Base-by-base conservation (phyloP, 1,140 invertebrate species). In the Eumeta japonica region DNA sequence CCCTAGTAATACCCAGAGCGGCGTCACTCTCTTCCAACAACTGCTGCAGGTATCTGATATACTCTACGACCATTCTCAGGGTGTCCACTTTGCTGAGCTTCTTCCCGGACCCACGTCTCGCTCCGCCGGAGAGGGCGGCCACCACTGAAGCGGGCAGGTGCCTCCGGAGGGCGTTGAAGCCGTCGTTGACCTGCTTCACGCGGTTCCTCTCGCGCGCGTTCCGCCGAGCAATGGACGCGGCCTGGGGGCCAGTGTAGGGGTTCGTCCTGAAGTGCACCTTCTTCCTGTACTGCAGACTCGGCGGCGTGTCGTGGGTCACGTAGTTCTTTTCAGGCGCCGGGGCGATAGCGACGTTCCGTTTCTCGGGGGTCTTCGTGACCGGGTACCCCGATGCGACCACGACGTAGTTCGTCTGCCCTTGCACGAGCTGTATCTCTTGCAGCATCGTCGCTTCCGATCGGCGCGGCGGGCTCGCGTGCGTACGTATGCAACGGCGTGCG, bases 61-160 rank as follows among this genome's bases (percentile, higher is more conserved):
- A 97, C 59, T 96, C 92, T 0, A 97, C 92, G 0, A 95, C 95
- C 75, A 94, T 87, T 45, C 89, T 80, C 12, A 98, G 71, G 0
- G 94, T 98, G 61, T 97, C 94, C 5, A 97, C 94, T 80, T 98
- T 98, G 57, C 89, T 92, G 2, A 97, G 79, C 62, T 97, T 94
- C 59, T 96, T 97, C 41, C 80, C 81, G 2, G 84, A 84, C 1
- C 86, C 83, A 10, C 86, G 75, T 0, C 84, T 80, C 1, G 83
- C 77, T 2, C 81, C 81, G 35, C 81, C 80, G 10, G 81, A 81
- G 37, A 89, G 76, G 28, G 84, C 90, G 58, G 82, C 84, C 4
- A 83, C 85, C 0, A 89, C 86, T 13, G 82, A 82, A 12, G 84
- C 79, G 0, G 92, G 92, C 42, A 94, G 89, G 58, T 94, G 90